Conservation (phyloP, 2,888 invertebrate species). For the Spodoptera exigua region DNA sequence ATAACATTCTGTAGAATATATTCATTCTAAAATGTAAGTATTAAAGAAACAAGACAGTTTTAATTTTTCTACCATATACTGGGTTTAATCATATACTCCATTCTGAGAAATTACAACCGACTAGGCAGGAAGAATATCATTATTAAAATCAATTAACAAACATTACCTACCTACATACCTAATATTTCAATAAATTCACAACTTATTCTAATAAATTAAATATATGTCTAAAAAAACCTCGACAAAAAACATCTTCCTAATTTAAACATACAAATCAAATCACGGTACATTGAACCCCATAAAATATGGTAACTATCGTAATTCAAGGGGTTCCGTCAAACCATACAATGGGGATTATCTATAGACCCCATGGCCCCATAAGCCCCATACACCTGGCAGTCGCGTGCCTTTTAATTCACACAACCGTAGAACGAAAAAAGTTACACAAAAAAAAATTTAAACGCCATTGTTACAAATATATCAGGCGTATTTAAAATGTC, state of each 20-base stretch:
- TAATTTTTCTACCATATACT: no score
- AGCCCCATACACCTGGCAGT: conserved; percentile 67
- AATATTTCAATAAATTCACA: neutral
- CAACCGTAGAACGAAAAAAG: conserved; percentile 31
- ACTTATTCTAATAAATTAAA: neutral
- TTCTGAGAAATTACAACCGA: no score
- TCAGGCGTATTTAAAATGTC: conserved; percentile 1
- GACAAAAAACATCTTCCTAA: conserved; percentile 8
- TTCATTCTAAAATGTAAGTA: no score
- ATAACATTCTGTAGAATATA: no score
- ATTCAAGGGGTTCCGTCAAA: conserved; percentile 43
- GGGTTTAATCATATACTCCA: no score
- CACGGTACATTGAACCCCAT: conserved; percentile 48
- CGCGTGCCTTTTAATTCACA: conserved; percentile 65
- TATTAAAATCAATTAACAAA: no score
- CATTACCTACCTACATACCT: neutral
- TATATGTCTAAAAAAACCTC: conserved; percentile 2
- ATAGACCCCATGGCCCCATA: conserved; percentile 9
- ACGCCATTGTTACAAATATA: neutral
- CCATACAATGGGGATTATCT: conserved; percentile 51
- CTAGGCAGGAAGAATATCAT: no score
- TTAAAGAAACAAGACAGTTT: no score
- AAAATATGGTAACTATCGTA: conserved; percentile 42
- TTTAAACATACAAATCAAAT: conserved; percentile 31
- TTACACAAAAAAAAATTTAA: conserved; percentile 22